These are phyloP conservation scores for Stenolophus ochropezus DNA, from an alignment of 2,888 invertebrate species.

Conservation along the genomic window DNA sequence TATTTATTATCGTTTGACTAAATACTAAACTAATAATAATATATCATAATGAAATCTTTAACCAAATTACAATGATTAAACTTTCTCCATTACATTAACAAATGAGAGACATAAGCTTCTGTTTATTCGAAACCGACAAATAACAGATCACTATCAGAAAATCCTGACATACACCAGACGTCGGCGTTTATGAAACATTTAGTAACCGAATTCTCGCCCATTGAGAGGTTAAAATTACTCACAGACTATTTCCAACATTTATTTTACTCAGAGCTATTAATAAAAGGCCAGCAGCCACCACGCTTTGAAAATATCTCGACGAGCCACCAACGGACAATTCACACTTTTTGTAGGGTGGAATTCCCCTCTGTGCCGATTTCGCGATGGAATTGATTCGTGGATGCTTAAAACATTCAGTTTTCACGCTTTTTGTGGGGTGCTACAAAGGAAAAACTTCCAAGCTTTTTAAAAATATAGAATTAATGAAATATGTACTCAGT, in stretches of 20 bases:
- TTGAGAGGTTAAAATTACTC: constrained; percentile 49
- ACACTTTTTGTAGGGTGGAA: constrained; percentile 19
- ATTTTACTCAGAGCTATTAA: constrained; percentile 45
- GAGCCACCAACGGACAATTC: neutral
- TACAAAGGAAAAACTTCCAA: neutral
- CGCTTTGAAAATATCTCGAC: constrained; percentile 44
- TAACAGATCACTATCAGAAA: neutral
- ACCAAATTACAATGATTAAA: too few species aligned
- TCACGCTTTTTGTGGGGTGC: neutral
- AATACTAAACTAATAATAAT: too few species aligned
- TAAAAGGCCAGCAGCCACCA: constrained; percentile 42
- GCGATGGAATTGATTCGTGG: constrained; percentile 8
- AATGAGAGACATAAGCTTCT: too few species aligned
- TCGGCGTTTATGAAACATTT: neutral
- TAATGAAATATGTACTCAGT: neutral
- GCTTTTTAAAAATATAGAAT: neutral
- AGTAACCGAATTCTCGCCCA: constrained; percentile 8
- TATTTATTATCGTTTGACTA: too few species aligned
- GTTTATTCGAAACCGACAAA: too few species aligned
- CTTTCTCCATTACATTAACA: too few species aligned
- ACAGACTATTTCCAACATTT: constrained; percentile 45
- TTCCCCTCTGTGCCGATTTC: constrained; percentile 19
- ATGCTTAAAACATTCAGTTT: neutral
- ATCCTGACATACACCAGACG: neutral
- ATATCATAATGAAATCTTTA: too few species aligned